Evolutionary conservation across 2,888 invertebrate genomes (phyloP), one percentile per base, ranked within the genome.

Genomic region (Pheosia tremula): DNA sequence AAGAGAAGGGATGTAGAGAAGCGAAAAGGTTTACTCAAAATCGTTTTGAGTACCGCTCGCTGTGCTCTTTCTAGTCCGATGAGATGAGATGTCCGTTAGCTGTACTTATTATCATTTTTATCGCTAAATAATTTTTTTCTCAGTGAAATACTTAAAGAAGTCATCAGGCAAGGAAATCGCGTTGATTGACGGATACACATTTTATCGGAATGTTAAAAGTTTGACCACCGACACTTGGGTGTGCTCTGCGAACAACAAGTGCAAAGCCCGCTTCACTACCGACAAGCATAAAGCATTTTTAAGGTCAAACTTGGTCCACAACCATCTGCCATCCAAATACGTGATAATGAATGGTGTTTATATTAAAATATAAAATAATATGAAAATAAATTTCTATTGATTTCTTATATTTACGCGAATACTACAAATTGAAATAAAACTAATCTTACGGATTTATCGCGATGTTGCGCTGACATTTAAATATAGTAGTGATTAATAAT

Each of bases 151-250:
- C 64, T 76, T 79, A 13, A 65, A 57, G 11, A 84, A 77, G 24
- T 43, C 7, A 4, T 58, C 59, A 9, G 83, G 83, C 0, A 84
- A 78, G 38, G 62, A 65, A 43, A 47, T 83, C 45, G 79, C 80
- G 0, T 56, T 88, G 1, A 55, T 82, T 0, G 59, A 81, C 3
- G 80, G 82, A 0, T 86, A 69, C 62, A 79, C 82, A 0, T 88
- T 79, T 67, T 82, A 82, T 62, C 63, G 60, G 5, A 58, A 62
- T 8, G 39, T 50, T 0, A 57, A 60, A 5, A 49, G 6, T 4
- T 62, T 50, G 5, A 6, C 37, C 0, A 64, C 59, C 0, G 63
- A 62, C 3, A 11, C 24, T 2, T 70, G 62, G 36, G n/a, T 11
- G 4, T 70, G 72, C 6, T 39, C 50, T 1, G 13, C 4, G 10